These are phyloP conservation scores for Byasa hedistus DNA, from an alignment of 2,888 invertebrate genomes.

Conservation along the genomic window DNA sequence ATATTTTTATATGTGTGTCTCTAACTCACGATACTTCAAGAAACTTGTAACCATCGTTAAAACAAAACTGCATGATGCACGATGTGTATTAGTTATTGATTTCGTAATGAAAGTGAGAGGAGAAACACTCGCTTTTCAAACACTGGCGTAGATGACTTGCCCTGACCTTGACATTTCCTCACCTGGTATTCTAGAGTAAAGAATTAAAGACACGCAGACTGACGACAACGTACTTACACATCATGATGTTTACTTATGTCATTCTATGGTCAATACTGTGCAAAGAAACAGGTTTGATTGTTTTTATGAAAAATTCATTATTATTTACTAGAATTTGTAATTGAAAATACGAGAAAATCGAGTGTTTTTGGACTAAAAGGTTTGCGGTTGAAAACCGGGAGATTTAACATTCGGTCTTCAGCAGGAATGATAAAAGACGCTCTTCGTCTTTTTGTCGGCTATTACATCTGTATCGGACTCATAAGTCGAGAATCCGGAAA, in stretches of 20 bases:
- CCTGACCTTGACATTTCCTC: constrained; percentile 69
- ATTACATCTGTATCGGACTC: no score
- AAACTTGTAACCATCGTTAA: background rate
- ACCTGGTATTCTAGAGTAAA: constrained; percentile 43
- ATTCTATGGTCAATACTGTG: background rate
- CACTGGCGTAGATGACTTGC: constrained; percentile 42
- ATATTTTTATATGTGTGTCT: background rate
- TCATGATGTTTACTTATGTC: background rate
- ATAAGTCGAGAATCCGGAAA: constrained; percentile 4
- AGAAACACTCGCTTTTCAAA: constrained; percentile 45
- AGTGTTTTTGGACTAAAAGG: background rate
- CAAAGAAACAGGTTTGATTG: background rate
- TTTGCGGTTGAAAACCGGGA: background rate
- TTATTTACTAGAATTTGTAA: background rate
- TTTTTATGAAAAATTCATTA: background rate
- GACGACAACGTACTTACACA: background rate
- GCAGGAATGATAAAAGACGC: no score
- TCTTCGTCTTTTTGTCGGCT: no score
- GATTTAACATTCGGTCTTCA: background rate
- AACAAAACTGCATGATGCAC: background rate
- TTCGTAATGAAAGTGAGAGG: constrained; percentile 63
- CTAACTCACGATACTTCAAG: background rate
- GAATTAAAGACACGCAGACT: constrained; percentile 30
- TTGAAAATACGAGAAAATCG: background rate
- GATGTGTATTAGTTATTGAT: constrained; percentile 40